Conservation (phyloP, 2,113 vertebrate species). For the Cettia cetti region DNA sequence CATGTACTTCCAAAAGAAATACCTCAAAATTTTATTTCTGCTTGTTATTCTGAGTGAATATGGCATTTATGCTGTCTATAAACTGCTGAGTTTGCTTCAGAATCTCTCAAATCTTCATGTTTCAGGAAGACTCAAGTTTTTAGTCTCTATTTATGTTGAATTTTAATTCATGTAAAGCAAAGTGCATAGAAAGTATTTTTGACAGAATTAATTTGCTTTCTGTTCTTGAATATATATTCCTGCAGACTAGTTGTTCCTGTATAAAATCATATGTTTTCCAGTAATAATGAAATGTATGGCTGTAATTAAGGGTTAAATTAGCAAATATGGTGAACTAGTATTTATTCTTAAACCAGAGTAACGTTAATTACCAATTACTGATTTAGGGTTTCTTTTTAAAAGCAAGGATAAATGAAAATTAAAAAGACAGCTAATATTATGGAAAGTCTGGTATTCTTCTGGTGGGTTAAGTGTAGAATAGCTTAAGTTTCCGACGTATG, state of each 20-base stretch:
- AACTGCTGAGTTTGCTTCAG: constrained; percentile 44
- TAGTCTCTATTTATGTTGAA: not conserved
- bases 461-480: not conserved
- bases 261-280: not conserved
- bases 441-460: constrained; percentile 15
- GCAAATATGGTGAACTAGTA: not conserved
- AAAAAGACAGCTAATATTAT: not conserved
- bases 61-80: constrained; percentile 22
- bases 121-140: constrained; percentile 54
- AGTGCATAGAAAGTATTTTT: not conserved
- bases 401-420: not conserved
- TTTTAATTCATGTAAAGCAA: constrained; percentile 14
- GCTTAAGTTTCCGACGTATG: not conserved
- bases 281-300: not conserved
- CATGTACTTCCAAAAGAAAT: constrained; percentile 71
- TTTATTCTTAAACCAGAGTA: not conserved
- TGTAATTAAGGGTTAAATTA: constrained; percentile 11
- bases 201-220: constrained; percentile 14
- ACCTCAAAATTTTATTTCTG: constrained; percentile 63
- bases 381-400: not conserved
- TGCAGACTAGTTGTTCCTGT: not conserved
- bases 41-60: constrained; percentile 61
- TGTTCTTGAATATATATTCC: not conserved
- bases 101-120: constrained; percentile 36
- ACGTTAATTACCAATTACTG: not conserved